phyloP scores from a whole-genome alignment of 2,888 invertebrate genomes.

The Automeris io region DNA sequence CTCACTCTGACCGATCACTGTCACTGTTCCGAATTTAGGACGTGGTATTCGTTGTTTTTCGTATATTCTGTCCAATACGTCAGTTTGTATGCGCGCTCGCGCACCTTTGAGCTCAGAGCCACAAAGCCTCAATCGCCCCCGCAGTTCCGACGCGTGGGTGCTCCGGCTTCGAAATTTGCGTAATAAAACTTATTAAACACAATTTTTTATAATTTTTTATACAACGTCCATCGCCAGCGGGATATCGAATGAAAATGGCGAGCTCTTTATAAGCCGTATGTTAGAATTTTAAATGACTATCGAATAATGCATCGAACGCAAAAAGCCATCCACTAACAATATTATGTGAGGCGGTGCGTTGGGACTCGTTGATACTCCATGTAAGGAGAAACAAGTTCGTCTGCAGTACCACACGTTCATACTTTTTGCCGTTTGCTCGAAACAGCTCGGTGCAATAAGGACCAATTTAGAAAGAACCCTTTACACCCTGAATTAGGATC shows the following conservation, averaged over 20 bases:
- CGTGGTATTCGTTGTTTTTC: slow-evolving; percentile 21
- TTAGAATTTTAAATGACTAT: slow-evolving; percentile 77
- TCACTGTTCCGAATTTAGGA: slow-evolving; percentile 21
- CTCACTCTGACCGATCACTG: slow-evolving; percentile 25
- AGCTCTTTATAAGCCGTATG: slow-evolving; percentile 70
- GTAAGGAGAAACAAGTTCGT: slow-evolving; percentile 74
- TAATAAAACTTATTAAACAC: slow-evolving; percentile 59
- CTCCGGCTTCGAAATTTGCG: slow-evolving; percentile 67
- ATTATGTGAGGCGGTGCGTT: slow-evolving; percentile 73
- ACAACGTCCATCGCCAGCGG: slow-evolving; percentile 62
- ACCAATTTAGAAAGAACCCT: slow-evolving; percentile 40
- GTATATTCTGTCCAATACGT: slow-evolving; percentile 49
- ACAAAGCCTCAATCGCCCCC: slow-evolving; percentile 70
- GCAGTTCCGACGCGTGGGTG: slow-evolving; percentile 68
- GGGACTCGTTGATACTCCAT: slow-evolving; percentile 67
- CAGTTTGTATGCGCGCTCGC: slow-evolving; percentile 61
- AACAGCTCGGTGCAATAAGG: slow-evolving; percentile 52
- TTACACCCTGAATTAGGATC: slow-evolving; percentile 29
- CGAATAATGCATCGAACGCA: slow-evolving; percentile 76
- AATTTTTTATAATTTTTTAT: slow-evolving; percentile 13
- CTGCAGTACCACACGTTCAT: slow-evolving; percentile 73
- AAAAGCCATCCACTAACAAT: slow-evolving; percentile 77
- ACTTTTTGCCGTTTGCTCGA: slow-evolving; percentile 69
- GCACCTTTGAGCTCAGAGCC: slow-evolving; percentile 62
- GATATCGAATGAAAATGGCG: slow-evolving; percentile 68